Evolutionary conservation across 1,140 invertebrate species (phyloP).

Genomic region (Drosophila mayri): DNA sequence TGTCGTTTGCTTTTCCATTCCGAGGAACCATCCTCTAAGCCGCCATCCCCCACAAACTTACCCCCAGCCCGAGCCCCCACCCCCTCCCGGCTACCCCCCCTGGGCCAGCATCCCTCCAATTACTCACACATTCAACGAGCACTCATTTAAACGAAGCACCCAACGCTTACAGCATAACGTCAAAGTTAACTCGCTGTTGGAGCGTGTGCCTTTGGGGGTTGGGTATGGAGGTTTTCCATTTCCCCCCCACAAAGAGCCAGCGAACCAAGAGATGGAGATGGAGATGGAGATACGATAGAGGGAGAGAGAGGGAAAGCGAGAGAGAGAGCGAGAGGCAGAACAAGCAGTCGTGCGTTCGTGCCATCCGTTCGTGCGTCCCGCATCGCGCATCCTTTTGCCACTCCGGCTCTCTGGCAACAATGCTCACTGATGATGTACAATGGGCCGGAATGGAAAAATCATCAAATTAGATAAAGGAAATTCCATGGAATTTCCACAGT

Average conservation of each 20-base stretch:
- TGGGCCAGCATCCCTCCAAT: constrained; percentile 69
- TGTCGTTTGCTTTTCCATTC: constrained; percentile 75
- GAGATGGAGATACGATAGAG: constrained; percentile 2
- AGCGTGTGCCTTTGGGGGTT: constrained; percentile 50
- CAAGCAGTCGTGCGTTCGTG: constrained; percentile 55
- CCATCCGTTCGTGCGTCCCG: constrained; percentile 47
- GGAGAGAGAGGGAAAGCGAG: background rate
- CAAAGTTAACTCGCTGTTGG: constrained; percentile 74
- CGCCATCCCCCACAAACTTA: background rate
- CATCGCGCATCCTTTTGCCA: constrained; percentile 65
- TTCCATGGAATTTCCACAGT: background rate
- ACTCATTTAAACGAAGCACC: constrained; percentile 82
- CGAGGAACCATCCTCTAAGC: constrained; percentile 16
- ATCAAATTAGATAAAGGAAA: constrained; percentile 9
- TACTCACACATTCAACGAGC: constrained; percentile 82
- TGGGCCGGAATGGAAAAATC: constrained; percentile 28
- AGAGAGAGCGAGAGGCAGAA: constrained; percentile 1
- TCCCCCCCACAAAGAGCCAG: constrained; percentile 1
- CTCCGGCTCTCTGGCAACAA: constrained; percentile 37
- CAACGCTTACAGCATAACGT: constrained; percentile 77
- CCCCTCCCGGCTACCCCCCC: background rate
- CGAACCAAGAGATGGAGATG: constrained; percentile 4
- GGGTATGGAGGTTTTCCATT: background rate
- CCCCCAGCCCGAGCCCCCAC: background rate
- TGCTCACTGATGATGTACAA: constrained; percentile 60